A percentile compares a stretch with the other conserved stretches of the same genome.
Evolutionary conservation across 1,140 invertebrate species (phyloP).

Genomic region (Pseudachorutes palmiensis): DNA sequence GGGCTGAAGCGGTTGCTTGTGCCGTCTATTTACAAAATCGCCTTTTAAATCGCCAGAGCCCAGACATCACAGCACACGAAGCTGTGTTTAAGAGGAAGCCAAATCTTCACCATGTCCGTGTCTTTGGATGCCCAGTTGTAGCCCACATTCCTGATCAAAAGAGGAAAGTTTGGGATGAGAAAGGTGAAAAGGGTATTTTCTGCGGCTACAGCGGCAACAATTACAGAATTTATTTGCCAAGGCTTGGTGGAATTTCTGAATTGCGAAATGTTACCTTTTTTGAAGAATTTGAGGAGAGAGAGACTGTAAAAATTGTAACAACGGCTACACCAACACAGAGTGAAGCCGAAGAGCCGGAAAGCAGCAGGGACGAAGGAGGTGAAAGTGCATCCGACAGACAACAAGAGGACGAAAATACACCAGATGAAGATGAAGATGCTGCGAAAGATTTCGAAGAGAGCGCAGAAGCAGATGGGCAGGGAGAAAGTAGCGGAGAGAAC

Average conservation of each 20-base stretch:
- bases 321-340: no score
- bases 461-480: no score
- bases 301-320: no score
- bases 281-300: slow-evolving; percentile 29
- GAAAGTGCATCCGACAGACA: no score
- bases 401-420: no score
- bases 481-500: no score
- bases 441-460: no score
- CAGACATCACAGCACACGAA: slow-evolving; percentile 39
- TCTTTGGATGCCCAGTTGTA: slow-evolving; percentile 42
- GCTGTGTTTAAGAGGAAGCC: slow-evolving; percentile 39
- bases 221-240: slow-evolving; percentile 30
- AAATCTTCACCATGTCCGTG: slow-evolving; percentile 37
- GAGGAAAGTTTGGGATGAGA: slow-evolving; percentile 27
- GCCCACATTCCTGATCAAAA: slow-evolving; percentile 37
- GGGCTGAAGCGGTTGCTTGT: neutral
- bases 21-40: slow-evolving; percentile 39
- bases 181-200: slow-evolving; percentile 35
- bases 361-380: no score
- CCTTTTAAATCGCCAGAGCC: slow-evolving; percentile 25
- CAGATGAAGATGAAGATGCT: no score
- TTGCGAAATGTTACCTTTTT: slow-evolving; percentile 36
- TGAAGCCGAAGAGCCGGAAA: no score
- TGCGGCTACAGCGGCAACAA: slow-evolving; percentile 36
- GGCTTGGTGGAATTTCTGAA: slow-evolving; percentile 16